phyloP scores from a whole-genome alignment of 2,797 vertebrate genomes.

The Falco columbarius region DNA sequence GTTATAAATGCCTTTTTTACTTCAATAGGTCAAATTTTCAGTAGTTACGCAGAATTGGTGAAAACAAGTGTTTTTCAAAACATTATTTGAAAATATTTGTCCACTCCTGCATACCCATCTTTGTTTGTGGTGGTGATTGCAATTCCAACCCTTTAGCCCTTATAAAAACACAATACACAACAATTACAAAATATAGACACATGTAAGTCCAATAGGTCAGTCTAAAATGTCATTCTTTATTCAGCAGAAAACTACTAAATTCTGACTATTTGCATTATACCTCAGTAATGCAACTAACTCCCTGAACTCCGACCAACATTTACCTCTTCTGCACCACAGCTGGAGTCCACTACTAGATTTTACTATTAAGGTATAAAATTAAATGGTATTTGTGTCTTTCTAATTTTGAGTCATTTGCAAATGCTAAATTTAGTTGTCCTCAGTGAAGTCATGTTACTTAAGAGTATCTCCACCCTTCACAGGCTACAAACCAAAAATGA shows the following conservation, averaged over 20 bases:
- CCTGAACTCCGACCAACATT: background rate
- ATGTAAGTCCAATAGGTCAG: background rate
- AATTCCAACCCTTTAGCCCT: background rate
- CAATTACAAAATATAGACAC: background rate
- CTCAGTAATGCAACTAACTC: background rate
- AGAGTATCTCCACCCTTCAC: accelerated
- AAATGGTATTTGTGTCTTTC: background rate
- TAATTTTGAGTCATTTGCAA: background rate
- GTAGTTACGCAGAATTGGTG: background rate
- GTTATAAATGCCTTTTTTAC: background rate
- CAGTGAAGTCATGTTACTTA: background rate
- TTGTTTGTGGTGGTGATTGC: background rate
- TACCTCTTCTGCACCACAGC: background rate
- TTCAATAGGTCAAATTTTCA: background rate
- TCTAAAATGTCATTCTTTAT: background rate
- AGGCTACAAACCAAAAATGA: background rate
- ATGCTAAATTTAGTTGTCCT: background rate
- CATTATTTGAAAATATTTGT: background rate
- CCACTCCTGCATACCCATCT: background rate
- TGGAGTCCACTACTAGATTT: background rate
- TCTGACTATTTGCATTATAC: background rate
- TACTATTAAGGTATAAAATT: background rate
- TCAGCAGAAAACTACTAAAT: background rate
- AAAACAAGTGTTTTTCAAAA: background rate
- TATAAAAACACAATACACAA: background rate